A percentile compares a stretch with the other conserved stretches of the same genome.
Evolutionary conservation across 2,113 vertebrate species (phyloP).

Genomic region (Dicerorhinus sumatrensis): DNA sequence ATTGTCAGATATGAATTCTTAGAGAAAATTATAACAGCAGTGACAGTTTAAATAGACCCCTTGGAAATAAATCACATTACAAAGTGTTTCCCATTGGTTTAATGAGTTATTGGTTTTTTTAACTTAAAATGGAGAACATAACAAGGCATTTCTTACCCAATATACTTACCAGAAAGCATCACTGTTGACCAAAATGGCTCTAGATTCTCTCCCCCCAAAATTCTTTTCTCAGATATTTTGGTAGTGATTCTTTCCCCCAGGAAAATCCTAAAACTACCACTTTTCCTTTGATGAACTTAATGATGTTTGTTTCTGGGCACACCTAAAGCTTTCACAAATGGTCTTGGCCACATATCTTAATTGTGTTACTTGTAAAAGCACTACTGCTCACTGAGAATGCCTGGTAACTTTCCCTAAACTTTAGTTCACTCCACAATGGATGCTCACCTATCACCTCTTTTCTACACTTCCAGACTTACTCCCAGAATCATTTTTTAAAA

Average conservation of each 20-base stretch:
- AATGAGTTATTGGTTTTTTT: neutral
- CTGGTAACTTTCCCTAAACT: neutral
- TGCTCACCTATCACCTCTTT: neutral
- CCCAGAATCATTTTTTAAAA: neutral
- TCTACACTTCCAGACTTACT: neutral
- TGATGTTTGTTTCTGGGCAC: slow-evolving; percentile 2
- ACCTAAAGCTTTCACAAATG: neutral
- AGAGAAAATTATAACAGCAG: slow-evolving; percentile 57
- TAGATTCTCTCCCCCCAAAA: neutral
- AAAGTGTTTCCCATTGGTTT: slow-evolving; percentile 4
- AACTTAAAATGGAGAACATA: neutral
- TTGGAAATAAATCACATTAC: slow-evolving; percentile 43
- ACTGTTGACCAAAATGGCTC: neutral
- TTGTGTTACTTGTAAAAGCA: neutral
- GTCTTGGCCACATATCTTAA: neutral
- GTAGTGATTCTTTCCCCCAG: neutral
- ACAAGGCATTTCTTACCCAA: neutral
- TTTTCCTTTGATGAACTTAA: neutral
- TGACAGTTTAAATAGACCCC: slow-evolving; percentile 58
- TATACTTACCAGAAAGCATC: neutral
- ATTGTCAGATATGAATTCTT: slow-evolving; percentile 44
- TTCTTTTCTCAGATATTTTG: neutral
- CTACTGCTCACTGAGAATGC: neutral
- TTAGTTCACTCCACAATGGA: neutral
- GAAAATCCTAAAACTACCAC: neutral